A percentile compares a stretch with the other conserved stretches of the same genome.
These are phyloP conservation scores for Cacatua alba DNA, from an alignment of 2,113 vertebrate genomes.

Conservation along the genomic window DNA sequence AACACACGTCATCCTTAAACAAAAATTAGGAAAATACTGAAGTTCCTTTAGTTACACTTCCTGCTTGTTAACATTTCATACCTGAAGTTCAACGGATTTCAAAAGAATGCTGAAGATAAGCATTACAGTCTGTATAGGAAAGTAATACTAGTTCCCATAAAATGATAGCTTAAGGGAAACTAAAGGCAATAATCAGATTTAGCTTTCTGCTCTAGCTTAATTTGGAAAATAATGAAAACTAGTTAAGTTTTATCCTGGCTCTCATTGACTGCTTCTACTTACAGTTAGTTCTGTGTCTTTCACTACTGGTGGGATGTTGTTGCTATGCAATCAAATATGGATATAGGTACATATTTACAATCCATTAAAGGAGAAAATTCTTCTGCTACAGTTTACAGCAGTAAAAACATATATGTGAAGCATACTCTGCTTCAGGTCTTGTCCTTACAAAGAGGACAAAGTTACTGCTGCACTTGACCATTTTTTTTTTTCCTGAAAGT, in stretches of 20 bases:
- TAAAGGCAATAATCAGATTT: slow-evolving; percentile 41
- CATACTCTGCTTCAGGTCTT: slow-evolving; percentile 39
- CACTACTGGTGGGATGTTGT: slow-evolving; percentile 27
- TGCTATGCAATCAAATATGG: slow-evolving; percentile 58
- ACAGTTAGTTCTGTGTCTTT: slow-evolving; percentile 47
- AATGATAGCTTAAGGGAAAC: slow-evolving; percentile 43
- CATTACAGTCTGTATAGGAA: background rate
- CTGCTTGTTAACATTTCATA: slow-evolving; percentile 48
- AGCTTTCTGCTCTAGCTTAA: slow-evolving; percentile 42
- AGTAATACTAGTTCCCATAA: slow-evolving; percentile 27
- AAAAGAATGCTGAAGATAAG: background rate
- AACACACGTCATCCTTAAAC: background rate
- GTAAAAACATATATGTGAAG: slow-evolving; percentile 33
- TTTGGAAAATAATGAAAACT: slow-evolving; percentile 72
- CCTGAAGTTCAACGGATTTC: slow-evolving; percentile 58
- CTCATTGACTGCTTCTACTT: slow-evolving; percentile 66
- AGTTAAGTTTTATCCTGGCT: slow-evolving; percentile 63
- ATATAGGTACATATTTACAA: slow-evolving; percentile 19
- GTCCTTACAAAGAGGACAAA: slow-evolving; percentile 57
- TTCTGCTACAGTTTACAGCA: slow-evolving; percentile 43
- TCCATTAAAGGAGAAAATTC: slow-evolving; percentile 33
- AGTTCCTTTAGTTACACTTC: background rate
- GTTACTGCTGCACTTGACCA: slow-evolving; percentile 55
- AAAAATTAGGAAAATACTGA: slow-evolving; percentile 10
- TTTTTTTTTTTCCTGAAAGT: slow-evolving; percentile 63